Percentiles rank a stretch among this genome's conserved stretches.
phyloP scores from a whole-genome alignment of 2,113 vertebrate species.

The Melanostigma gelatinosum region DNA sequence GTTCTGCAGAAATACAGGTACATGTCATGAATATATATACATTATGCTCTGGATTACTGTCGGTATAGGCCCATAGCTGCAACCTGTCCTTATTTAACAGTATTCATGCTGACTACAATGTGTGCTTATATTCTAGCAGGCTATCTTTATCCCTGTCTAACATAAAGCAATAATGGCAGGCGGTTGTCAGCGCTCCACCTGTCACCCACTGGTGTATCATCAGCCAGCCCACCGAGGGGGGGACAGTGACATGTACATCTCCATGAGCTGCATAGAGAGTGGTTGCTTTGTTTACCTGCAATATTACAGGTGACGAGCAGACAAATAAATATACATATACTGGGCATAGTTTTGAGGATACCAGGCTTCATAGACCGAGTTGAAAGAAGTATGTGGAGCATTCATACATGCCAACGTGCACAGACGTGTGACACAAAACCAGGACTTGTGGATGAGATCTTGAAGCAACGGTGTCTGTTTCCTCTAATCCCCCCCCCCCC shows the following conservation, averaged over 20 bases:
- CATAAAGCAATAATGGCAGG: constrained; percentile 31
- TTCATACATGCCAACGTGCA: constrained; percentile 33
- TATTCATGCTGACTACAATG: constrained; percentile 17
- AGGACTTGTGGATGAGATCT: constrained; percentile 54
- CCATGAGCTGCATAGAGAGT: constrained; percentile 12
- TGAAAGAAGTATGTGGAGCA: not conserved
- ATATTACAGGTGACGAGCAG: constrained; percentile 1
- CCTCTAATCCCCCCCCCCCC: constrained; percentile 38
- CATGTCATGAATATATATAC: not conserved
- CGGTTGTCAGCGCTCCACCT: constrained; percentile 23
- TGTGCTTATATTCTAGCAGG: constrained; percentile 28
- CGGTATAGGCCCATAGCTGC: constrained; percentile 6
- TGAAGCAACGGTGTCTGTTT: constrained; percentile 47
- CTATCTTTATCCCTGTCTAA: constrained; percentile 18
- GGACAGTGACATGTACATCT: constrained; percentile 23
- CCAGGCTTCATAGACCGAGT: not conserved
- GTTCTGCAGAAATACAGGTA: constrained; percentile 15
- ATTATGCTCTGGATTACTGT: not conserved
- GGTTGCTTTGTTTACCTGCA: constrained; percentile 21
- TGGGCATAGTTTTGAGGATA: not conserved
- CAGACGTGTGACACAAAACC: constrained; percentile 41
- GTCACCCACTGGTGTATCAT: constrained; percentile 41
- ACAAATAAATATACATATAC: constrained; percentile 5
- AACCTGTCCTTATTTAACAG: constrained; percentile 36
- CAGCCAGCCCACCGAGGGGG: constrained; percentile 1